Conservation (phyloP, 2,113 vertebrate species). For the Mungos mungo region DNA sequence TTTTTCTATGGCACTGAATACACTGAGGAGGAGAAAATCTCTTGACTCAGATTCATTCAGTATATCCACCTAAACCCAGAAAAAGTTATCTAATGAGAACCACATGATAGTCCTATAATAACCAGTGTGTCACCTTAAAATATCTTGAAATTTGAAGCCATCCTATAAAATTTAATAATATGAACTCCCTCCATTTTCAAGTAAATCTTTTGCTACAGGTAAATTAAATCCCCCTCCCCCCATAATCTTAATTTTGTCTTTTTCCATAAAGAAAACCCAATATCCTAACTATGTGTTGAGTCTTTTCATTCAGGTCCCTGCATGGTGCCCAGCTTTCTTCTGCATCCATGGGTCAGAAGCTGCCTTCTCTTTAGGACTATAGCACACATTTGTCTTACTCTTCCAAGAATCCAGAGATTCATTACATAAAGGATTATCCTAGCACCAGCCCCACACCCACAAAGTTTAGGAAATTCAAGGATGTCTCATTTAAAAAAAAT, state of each 20-base stretch:
- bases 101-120: not conserved
- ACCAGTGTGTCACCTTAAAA: not conserved
- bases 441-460: not conserved
- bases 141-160: not conserved
- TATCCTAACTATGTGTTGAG: not conserved
- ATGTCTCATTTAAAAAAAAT: not conserved
- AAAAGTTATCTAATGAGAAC: not conserved
- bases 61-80: not conserved
- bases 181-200: not conserved
- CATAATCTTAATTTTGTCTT: not conserved
- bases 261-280: not conserved
- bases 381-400: not conserved
- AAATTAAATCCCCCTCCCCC: not conserved
- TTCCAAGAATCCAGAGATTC: not conserved
- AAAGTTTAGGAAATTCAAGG: not conserved
- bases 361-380: not conserved
- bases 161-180: not conserved
- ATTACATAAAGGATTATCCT: no score
- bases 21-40: not conserved
- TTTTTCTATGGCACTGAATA: not conserved
- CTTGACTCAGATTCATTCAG: not conserved
- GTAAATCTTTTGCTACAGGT: not conserved
- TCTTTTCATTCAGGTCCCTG: not conserved
- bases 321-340: not conserved
- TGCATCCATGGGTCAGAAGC: not conserved